Evolutionary conservation across 2,797 vertebrate species (phyloP), one percentile per base, ranked within the genome.

Genomic region (Poeciliopsis presidionis): DNA sequence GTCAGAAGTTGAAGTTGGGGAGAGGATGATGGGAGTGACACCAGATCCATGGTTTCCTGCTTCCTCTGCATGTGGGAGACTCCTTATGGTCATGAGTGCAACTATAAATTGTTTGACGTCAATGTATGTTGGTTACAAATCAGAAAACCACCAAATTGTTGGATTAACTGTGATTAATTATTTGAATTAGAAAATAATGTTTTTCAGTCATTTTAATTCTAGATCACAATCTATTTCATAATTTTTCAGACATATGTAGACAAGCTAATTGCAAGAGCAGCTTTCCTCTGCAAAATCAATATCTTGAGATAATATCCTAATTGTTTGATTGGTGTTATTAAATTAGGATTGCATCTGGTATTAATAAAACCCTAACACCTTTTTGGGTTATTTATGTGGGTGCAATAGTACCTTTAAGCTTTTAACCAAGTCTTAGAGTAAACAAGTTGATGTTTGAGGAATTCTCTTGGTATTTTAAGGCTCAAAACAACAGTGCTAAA

Each of bases 1-100:
- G 79, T 84, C 83, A 87, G 81, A 79, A 80, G 81, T 49, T 72
- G 59, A 28, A 72, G 43, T 41, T 55, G 49, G 41, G n/a, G 57
- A 22, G 53, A 28, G 11, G 13, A 25, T 39, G 41, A 71, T 79
- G 73, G 9, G 69, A 59, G 73, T 82, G 79, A 82, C 80, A 80
- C 73, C 74, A 82, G 53, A 77, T 82, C 87, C 85, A 87, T 84
- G 55, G 53, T 71, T 84, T 69, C 81, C 45, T 74, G 84, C 30
- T 0, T 63, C 36, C 78, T 73, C 74, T 87, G 65, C 59, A 72
- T 67, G 72, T 63, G 53, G 59, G 80, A 77, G 47, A 28, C 8
- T 36, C 82, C 49, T 49, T 51, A 46, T 59, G 57, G 80, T 28
- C 30, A 51, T 49, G 46, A 73, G 49, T 78, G 63, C 70, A 71